A percentile compares a stretch with the other conserved stretches of the same genome.
These are phyloP conservation scores for Salvator merianae DNA, from an alignment of 2,113 vertebrate genomes.

Conservation along the genomic window DNA sequence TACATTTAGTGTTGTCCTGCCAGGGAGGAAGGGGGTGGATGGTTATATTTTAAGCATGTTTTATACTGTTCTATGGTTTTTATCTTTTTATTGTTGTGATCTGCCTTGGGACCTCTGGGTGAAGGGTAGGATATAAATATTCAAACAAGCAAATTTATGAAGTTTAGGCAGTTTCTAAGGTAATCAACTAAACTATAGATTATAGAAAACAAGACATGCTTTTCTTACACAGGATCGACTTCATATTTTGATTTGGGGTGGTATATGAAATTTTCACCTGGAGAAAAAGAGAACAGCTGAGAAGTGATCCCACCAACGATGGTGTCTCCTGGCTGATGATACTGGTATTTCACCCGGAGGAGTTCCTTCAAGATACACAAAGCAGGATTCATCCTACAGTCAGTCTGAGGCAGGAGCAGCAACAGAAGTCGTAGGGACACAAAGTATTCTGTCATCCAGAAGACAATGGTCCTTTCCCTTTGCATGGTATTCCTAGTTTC, in stretches of 20 bases:
- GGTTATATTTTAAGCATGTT: background rate
- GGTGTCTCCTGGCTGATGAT: background rate
- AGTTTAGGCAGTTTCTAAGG: background rate
- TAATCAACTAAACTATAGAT: background rate
- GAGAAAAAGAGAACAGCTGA: background rate
- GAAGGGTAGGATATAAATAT: too few relatives aligned
- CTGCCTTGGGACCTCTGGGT: too few relatives aligned
- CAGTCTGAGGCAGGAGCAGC: background rate
- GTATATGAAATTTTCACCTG: background rate
- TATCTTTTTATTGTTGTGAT: too few relatives aligned
- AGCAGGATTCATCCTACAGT: background rate
- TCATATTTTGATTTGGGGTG: background rate
- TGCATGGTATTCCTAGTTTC: too few relatives aligned
- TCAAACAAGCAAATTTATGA: background rate
- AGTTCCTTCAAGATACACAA: background rate
- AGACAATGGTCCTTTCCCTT: background rate
- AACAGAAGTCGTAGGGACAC: background rate
- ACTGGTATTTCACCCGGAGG: background rate
- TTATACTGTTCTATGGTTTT: too few relatives aligned
- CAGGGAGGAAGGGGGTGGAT: too few relatives aligned
- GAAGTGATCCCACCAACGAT: constrained; percentile 3
- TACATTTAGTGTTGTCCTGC: too few relatives aligned
- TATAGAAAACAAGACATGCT: background rate
- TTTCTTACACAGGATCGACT: constrained; percentile 3
- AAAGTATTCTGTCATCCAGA: background rate